Base-by-base conservation (phyloP, 2,113 vertebrate species). In the Tapirus terrestris region DNA sequence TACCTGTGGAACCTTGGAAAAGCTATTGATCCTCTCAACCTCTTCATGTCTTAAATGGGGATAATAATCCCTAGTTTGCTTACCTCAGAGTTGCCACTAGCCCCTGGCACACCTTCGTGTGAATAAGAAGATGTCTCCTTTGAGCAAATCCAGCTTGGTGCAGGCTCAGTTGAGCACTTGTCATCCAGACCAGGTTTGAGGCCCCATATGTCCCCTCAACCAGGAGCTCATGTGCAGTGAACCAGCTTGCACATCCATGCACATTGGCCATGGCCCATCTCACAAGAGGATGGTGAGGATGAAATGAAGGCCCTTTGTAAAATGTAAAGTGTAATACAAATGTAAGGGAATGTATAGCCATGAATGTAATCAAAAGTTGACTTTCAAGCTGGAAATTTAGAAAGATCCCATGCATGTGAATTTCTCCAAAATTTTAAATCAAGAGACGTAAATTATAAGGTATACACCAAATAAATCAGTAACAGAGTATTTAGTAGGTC, bases 321-420 rank as follows among this genome's bases (percentile, higher is more conserved):
- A 36, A 63, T 33, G 23, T 51, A 11, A 89, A 33, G 4, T 43
- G 4, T 25, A 29, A 39, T 25, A 61, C 63, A 61, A 87, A 39
- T 33, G 16, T 73, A 67, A 86, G 31, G 16, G 4, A 48, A 65
- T 43, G 1, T 1, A 8, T 6, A 12, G 39, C 18, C 39, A 39
- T 8, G 14, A 23, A 21, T 39, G 36, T 1, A 33, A 86, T 84
- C 51, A 83, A 92, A 72, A 25, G 2, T 29, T 85, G 67, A 39
- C 94, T 88, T 12, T 89, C 33, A 87, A 76, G 48, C 2, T 16
- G 21, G 43, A 81, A 91, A 82, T 58, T 80, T 53, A 70, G 48
- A 53, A 60, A 91, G 23, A 87, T 68, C 4, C 56, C 27, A 3
- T 0, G 0, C 11, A 67, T 7, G 25, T 31, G n/a, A n/a, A 0